Evolutionary conservation across 1,140 invertebrate species (phyloP), one percentile per base, ranked within the genome.

Genomic region (Drosophila prosaltans): DNA sequence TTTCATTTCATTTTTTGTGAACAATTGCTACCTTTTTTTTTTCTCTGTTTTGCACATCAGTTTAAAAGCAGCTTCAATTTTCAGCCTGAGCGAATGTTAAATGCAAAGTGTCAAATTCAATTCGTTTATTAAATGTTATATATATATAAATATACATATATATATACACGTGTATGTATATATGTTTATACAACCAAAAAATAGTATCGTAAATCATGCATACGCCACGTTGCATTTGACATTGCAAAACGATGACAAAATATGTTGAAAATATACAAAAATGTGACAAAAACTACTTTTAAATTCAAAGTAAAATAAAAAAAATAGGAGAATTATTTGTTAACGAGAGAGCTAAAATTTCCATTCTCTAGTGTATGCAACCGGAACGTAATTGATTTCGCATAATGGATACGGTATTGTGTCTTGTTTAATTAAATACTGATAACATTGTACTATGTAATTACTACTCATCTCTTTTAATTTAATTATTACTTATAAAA

Each of bases 51-150:
- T 78, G 74, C 51, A 77, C 78, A 77, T 66, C 74, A 57, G 63
- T 77, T 63, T 36, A 55, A 32, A 21, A 54, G 54, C 66, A 30
- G 69, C 60, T 59, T 59, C 57, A 39, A 76, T 65, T 76, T 70
- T 60, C 76, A 78, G 63, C 66, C 48, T 63, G 57, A 58, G 28
- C 62, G 45, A 54, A 39, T 67, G 55, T n/a, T 39, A 62, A 70
- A 40, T 69, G 39, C 71, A 65, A 76, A 61, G 54, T 77, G 63
- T 72, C 74, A 78, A 66, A 78, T 78, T 78, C 75, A 78, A 78
- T 78, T 78, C 66, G 68, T 40, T 21, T 28, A n/a, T n/a, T n/a
- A 48, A 48, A 24, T 65, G 60, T 21, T 30, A 66, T 16, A 39
- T 30, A 66, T 7, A 73, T 62, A 40, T 11, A 39, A 36, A 73